phyloP scores from a whole-genome alignment of 2,113 vertebrate species.

The Cichladusa arquata region DNA sequence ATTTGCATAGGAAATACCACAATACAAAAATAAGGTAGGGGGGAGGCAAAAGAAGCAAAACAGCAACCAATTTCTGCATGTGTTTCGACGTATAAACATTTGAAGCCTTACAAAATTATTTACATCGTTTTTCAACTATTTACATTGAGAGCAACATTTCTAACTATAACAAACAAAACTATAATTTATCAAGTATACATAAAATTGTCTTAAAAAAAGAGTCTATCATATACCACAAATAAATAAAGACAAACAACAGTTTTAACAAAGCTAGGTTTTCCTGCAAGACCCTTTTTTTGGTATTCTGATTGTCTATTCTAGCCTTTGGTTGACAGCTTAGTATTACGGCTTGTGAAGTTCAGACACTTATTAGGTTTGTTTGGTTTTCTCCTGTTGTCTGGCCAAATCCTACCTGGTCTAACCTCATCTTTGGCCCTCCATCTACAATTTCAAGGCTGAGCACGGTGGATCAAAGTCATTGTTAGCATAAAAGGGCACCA shows the following conservation, averaged over 20 bases:
- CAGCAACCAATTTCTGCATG: conserved; percentile 74
- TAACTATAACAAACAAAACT: conserved; percentile 79
- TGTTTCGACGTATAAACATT: conserved; percentile 83
- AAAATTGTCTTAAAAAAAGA: conserved; percentile 78
- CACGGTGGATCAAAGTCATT: conserved; percentile 23
- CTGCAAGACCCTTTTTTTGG: conserved; percentile 78
- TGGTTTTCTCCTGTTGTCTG: conserved; percentile 32
- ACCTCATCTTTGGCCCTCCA: conserved; percentile 64
- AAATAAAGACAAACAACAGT: conserved; percentile 84
- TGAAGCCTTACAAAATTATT: conserved; percentile 87
- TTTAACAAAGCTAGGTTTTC: conserved; percentile 78
- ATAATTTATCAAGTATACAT: conserved; percentile 83
- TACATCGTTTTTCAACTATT: conserved; percentile 83
- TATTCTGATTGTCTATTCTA: conserved; percentile 75
- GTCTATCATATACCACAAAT: conserved; percentile 81
- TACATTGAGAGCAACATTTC: conserved; percentile 82
- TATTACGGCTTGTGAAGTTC: conserved; percentile 68
- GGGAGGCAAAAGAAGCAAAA: conserved; percentile 76
- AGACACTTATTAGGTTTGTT: conserved; percentile 58
- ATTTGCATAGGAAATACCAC: conserved; percentile 84
- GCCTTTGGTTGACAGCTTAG: conserved; percentile 80
- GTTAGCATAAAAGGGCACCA: conserved; percentile 28
- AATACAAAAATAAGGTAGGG: conserved; percentile 81
- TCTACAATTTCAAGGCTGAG: conserved; percentile 62
- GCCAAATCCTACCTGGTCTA: conserved; percentile 12